phyloP scores from a whole-genome alignment of 2,888 invertebrate genomes.

The Sarcophaga variegata region DNA sequence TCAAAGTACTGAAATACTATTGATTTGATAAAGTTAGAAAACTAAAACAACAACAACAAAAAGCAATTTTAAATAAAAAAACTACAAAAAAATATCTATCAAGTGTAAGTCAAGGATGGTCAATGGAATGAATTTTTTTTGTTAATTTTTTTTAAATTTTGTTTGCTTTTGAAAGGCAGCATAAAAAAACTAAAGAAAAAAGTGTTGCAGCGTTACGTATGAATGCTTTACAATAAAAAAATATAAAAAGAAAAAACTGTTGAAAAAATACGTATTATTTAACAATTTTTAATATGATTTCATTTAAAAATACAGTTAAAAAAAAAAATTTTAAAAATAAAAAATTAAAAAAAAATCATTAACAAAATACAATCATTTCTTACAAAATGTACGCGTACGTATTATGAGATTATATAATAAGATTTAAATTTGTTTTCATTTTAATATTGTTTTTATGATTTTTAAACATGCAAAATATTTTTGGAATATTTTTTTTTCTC shows the following conservation, averaged over 20 bases:
- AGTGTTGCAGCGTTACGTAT: not conserved
- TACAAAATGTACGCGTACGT: too few species aligned
- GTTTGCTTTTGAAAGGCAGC: too few species aligned
- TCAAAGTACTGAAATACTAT: not conserved
- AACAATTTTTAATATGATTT: slow-evolving; percentile 14
- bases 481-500: not conserved
- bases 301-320: slow-evolving; percentile 6
- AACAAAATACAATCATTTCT: not conserved
- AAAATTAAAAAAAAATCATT: not conserved
- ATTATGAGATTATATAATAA: slow-evolving; percentile 1
- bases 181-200: too few species aligned
- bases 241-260: not conserved
- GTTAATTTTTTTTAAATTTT: not conserved
- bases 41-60: not conserved
- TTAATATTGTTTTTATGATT: slow-evolving; percentile 20
- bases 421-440: not conserved
- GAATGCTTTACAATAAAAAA: slow-evolving; percentile 33
- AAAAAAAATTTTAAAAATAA: not conserved
- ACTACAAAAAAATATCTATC: slow-evolving; percentile 38
- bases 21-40: not conserved
- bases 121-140: slow-evolving; percentile 53
- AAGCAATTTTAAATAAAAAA: not conserved
- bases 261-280: slow-evolving; percentile 23
- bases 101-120: slow-evolving; percentile 67
- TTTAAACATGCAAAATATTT: slow-evolving; percentile 24